Conservation (phyloP, 92 coral and sea anemone genomes). For the Bergia sp. region DNA sequence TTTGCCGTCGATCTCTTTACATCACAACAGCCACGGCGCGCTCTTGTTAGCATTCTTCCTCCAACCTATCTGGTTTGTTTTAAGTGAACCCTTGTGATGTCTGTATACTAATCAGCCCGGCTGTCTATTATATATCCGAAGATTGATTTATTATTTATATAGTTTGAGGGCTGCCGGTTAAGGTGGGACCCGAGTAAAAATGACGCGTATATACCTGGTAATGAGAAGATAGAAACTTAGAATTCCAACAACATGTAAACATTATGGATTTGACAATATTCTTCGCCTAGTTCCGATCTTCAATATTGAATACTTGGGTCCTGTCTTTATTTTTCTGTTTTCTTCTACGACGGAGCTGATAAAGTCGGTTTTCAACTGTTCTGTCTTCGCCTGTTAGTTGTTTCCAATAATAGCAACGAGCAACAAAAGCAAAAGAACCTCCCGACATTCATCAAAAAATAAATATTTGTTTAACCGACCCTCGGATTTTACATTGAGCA, state of each 20-base stretch:
- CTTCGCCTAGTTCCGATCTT: not conserved
- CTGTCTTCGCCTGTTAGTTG: not conserved
- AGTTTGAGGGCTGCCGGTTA: not conserved
- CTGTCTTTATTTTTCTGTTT: not conserved
- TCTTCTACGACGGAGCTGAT: not conserved
- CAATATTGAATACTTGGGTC: not conserved
- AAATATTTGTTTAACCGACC: conserved; percentile 14
- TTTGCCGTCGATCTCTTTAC: not conserved
- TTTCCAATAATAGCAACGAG: conserved; percentile 34
- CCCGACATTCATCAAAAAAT: conserved; percentile 26
- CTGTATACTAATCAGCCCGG: conserved; percentile 30
- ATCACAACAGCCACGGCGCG: not conserved
- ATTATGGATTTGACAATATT: not conserved
- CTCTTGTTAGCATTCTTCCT: conserved; percentile 1
- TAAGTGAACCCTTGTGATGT: conserved; percentile 25
- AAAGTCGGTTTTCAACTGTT: not conserved
- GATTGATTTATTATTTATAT: conserved; percentile 40
- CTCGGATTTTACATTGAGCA: not conserved
- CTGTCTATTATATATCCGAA: conserved; percentile 29
- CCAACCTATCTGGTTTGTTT: conserved; percentile 37
- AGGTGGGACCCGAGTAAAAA: not conserved
- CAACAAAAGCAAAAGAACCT: not conserved
- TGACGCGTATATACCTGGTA: not conserved
- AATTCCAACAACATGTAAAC: not conserved
- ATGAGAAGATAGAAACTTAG: not conserved